phyloP scores from a whole-genome alignment of 2,797 vertebrate genomes.

The Coregonus ussuriensis region DNA sequence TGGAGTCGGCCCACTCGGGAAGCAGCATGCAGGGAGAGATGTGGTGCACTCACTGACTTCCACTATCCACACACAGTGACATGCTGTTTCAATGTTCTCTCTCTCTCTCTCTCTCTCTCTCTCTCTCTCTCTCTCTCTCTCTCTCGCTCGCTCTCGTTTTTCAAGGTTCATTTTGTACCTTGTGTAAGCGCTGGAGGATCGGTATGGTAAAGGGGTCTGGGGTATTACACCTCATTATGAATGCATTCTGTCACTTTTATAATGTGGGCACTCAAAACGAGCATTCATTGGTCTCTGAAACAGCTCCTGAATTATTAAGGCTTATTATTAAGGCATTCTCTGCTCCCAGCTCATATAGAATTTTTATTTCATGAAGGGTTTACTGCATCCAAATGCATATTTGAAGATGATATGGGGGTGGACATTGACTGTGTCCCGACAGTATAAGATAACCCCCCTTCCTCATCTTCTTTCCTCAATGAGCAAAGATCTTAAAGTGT shows the following conservation, averaged over 20 bases:
- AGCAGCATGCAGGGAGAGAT: not conserved
- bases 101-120: slow-evolving; percentile 19
- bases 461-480: not conserved
- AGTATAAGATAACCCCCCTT: too few relatives aligned
- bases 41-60: not conserved
- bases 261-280: slow-evolving; percentile 54
- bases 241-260: slow-evolving; percentile 60
- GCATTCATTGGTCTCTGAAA: slow-evolving; percentile 69
- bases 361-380: slow-evolving; percentile 70
- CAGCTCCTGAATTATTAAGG: slow-evolving; percentile 64
- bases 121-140: not conserved
- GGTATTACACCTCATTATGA: slow-evolving; percentile 62
- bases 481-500: not conserved
- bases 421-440: slow-evolving; percentile 53
- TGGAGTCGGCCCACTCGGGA: slow-evolving; percentile 53
- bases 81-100: not conserved
- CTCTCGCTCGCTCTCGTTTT: slow-evolving; percentile 9
- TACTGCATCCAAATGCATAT: slow-evolving; percentile 73
- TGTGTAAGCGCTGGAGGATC: slow-evolving; percentile 37
- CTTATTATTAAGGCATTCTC: slow-evolving; percentile 31
- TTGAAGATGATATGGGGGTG: slow-evolving; percentile 63
- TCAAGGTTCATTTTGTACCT: slow-evolving; percentile 41
- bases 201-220: slow-evolving; percentile 43
- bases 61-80: not conserved
- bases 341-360: slow-evolving; percentile 56